Base-by-base conservation (phyloP, 2,113 vertebrate species). In the Anseranas semipalmata region DNA sequence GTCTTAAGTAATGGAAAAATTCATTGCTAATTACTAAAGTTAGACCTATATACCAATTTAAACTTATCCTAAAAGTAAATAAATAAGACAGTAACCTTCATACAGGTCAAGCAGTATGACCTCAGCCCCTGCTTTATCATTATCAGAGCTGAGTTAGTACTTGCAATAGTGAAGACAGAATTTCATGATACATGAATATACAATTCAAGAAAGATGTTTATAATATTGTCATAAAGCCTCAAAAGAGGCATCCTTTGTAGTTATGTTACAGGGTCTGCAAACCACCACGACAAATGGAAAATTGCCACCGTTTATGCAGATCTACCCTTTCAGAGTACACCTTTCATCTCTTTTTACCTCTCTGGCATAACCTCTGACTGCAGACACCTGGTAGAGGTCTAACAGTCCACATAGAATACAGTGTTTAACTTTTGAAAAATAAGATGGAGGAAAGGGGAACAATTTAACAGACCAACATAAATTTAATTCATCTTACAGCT, bases 391-490 rank as follows among this genome's bases (percentile, higher is more conserved):
- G 45, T 13, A 37, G 16, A 59, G 37, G 28, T 55, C 46, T 76
- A 46, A 63, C 43, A 84, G 45, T 90, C 30, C 43, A 48, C 9
- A 48, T 5, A 50, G 56, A 65, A 62, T 13, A 60, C 7, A 43
- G 12, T 43, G 27, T 60, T 60, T 70, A 73, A 72, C 30, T 94
- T 87, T 86, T 80, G 50, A 78, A 94, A 89, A 91, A 82, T 62
- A 93, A 63, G 53, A 58, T 59, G 66, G 25, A 82, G 28, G n/a
- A 58, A n/a, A 81, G 17, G 11, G 10, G 24, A 59, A 53, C 80
- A 88, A 93, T 90, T 91, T 72, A 87, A n/a, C 9, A 89, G 50
- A 90, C 86, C 25, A 86, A 76, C 24, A 90, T 56, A 62, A 73
- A 93, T 92, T 84, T 67, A 70, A 20, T 52, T 62, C 41, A 67